Evolutionary conservation across 2,797 vertebrate genomes (phyloP).

Genomic region (Acipenser ruthenus): DNA sequence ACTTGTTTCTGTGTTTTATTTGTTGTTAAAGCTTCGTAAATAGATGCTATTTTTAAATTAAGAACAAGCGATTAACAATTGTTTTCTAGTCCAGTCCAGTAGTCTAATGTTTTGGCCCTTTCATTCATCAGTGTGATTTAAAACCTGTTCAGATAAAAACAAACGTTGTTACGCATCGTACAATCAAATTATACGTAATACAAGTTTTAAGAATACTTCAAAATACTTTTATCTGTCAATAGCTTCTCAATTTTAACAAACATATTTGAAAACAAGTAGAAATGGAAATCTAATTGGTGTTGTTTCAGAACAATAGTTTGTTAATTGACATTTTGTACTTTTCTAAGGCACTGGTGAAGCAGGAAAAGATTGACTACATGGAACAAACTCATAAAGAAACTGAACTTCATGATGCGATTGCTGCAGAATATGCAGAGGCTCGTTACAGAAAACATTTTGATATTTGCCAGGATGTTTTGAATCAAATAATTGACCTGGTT

Average conservation of each 20-base stretch:
- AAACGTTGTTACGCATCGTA: no score
- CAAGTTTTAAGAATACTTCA: no score
- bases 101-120: no score
- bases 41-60: neutral
- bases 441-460: conserved; percentile 66
- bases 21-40: no score
- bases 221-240: neutral
- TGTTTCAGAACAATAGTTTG: neutral
- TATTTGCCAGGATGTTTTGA: conserved; percentile 65
- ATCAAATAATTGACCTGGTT: conserved; percentile 77
- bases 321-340: conserved; percentile 14
- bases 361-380: conserved; percentile 61
- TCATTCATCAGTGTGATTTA: no score
- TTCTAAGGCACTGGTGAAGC: conserved; percentile 65
- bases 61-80: no score
- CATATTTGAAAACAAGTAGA: no score
- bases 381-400: conserved; percentile 65
- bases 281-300: neutral
- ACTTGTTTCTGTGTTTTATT: no score
- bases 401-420: conserved; percentile 55
- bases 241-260: neutral
- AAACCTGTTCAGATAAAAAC: no score
- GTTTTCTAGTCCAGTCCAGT: no score
- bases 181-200: no score
- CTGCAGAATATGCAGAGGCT: conserved; percentile 59